phyloP scores from a whole-genome alignment of 2,797 vertebrate genomes.

The Chelon labrosus region DNA sequence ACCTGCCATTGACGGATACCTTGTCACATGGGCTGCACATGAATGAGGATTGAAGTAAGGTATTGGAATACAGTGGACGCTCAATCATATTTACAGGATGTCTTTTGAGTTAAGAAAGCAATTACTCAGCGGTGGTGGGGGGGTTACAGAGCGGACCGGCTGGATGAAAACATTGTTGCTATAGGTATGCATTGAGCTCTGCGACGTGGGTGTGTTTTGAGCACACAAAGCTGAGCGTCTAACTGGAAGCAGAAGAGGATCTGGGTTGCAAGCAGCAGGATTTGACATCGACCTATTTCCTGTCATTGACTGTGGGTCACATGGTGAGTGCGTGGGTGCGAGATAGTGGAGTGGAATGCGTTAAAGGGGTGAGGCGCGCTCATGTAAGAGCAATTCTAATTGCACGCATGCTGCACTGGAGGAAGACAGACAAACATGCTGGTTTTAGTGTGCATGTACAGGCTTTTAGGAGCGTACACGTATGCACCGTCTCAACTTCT shows the following conservation, averaged over 20 bases:
- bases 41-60: conserved; percentile 18
- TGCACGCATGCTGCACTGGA: conserved; percentile 5
- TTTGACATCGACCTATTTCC: conserved; percentile 82
- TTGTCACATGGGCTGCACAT: conserved; percentile 21
- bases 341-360: conserved; percentile 84
- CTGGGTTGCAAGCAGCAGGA: conserved; percentile 74
- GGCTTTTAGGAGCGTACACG: conserved; percentile 1
- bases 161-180: conserved; percentile 1
- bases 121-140: conserved; percentile 12
- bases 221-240: conserved; percentile 45
- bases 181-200: conserved; percentile 16
- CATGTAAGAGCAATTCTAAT: conserved; percentile 10
- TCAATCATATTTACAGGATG: not conserved
- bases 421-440: conserved; percentile 1
- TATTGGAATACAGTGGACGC: conserved; percentile 3
- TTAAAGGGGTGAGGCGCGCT: conserved; percentile 78
- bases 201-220: conserved; percentile 36
- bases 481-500: not conserved
- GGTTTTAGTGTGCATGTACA: not conserved
- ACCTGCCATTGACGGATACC: conserved; percentile 67
- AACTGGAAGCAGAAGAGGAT: conserved; percentile 73
- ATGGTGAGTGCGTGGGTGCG: conserved; percentile 81
- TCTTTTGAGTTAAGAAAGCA: conserved; percentile 10
- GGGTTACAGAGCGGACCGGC: not conserved
- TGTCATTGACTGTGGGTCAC: conserved; percentile 82